Evolutionary conservation across 2,888 invertebrate species (phyloP).

Genomic region (Macaria liturata): DNA sequence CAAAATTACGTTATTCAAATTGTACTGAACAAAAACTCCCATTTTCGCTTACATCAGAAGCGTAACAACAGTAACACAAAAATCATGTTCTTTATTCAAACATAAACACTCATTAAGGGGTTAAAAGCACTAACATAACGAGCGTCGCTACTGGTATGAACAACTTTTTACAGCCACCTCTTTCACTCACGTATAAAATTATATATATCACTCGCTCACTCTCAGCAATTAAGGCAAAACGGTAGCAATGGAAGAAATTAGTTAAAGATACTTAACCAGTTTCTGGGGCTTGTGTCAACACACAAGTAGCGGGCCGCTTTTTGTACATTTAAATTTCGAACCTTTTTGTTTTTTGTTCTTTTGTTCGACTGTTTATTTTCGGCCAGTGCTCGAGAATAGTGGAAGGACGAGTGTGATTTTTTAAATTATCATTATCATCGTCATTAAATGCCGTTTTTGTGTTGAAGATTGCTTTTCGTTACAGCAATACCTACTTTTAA

Average conservation of each 20-base stretch:
- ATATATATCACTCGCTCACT: slow-evolving; percentile 45
- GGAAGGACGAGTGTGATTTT: slow-evolving; percentile 1
- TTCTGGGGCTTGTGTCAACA: slow-evolving; percentile 66
- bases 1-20: no score
- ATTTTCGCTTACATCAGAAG: slow-evolving; percentile 16
- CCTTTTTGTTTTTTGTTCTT: slow-evolving; percentile 39
- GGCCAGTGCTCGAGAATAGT: slow-evolving; percentile 9
- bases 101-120: slow-evolving; percentile 68
- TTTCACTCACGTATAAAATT: slow-evolving; percentile 32
- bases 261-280: slow-evolving; percentile 63
- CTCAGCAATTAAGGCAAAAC: slow-evolving; percentile 76
- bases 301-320: slow-evolving; percentile 42
- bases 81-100: slow-evolving; percentile 56
- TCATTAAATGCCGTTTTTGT: no score
- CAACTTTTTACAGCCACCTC: slow-evolving; percentile 60
- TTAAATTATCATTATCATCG: no score
- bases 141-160: slow-evolving; percentile 56
- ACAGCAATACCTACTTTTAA: no score
- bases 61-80: slow-evolving; percentile 52
- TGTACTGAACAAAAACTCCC: no score
- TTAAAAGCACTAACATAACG: slow-evolving; percentile 67
- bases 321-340: slow-evolving; percentile 43
- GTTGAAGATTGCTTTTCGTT: no score
- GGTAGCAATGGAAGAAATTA: slow-evolving; percentile 79
- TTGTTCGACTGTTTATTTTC: slow-evolving; percentile 21